Percentiles rank a stretch among this genome's conserved stretches.
Evolutionary conservation across 2,888 invertebrate species (phyloP).

Genomic region (Glaucopsyche alexis): DNA sequence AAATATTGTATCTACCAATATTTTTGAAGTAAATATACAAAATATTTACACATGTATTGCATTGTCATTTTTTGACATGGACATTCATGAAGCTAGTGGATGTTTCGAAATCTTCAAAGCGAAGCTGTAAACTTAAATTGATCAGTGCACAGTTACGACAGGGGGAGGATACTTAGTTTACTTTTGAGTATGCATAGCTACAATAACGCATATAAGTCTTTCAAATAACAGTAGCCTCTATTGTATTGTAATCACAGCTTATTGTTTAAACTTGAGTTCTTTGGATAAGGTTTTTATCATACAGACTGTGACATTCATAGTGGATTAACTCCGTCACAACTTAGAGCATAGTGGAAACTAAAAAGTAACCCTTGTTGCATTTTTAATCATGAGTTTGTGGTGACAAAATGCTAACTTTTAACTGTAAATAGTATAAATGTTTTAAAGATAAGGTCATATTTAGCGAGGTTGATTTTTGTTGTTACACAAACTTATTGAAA

Average conservation of each 20-base stretch:
- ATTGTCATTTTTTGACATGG: conserved; percentile 55
- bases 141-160: conserved; percentile 14
- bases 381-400: conserved; percentile 76
- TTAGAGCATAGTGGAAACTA: conserved; percentile 63
- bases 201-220: conserved; percentile 64
- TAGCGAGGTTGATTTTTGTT: conserved; percentile 80
- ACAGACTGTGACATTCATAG: conserved; percentile 59
- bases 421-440: conserved; percentile 77
- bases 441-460: conserved; percentile 76
- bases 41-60: conserved; percentile 78
- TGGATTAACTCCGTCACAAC: conserved; percentile 75
- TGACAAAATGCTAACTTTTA: conserved; percentile 73
- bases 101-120: conserved; percentile 31
- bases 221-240: conserved; percentile 72
- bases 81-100: conserved; percentile 47
- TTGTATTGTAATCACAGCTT: conserved; percentile 70
- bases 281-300: conserved; percentile 57
- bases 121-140: conserved; percentile 22
- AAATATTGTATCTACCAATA: conserved; percentile 79
- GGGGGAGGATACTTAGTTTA: conserved; percentile 32
- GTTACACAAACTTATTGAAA: conserved; percentile 79
- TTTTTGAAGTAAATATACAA: conserved; percentile 81
- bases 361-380: conserved; percentile 75
- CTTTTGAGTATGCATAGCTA: conserved; percentile 65
- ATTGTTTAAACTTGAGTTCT: conserved; percentile 65